Evolutionary conservation across 2,113 vertebrate genomes (phyloP), one percentile per base, ranked within the genome.

Genomic region (Rallus limicola): DNA sequence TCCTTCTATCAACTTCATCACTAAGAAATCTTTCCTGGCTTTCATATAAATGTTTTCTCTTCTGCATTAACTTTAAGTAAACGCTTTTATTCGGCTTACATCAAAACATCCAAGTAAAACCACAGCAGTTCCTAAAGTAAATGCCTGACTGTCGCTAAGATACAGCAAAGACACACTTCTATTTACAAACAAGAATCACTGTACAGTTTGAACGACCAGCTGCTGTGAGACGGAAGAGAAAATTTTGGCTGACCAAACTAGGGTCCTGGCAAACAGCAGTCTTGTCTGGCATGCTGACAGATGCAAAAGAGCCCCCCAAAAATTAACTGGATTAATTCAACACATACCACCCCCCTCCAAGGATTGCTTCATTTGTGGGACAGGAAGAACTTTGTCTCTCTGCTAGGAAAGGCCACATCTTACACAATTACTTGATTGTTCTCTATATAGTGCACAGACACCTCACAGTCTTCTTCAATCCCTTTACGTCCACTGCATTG

Each of bases 61-160:
- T 95, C 89, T 94, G 80, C 78, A 81, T 46, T 95, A 92, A 83
- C 68, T 93, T 96, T 56, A 96, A 87, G 92, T 95, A 96, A 97
- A 95, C 82, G 96, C 84, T 94, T 79, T 97, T 86, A 63, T 92
- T 96, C 82, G 76, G 84, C 72, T 88, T 94, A 95, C 50, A 91
- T 69, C 72, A 93, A 96, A 95, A 96, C 58, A 80, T 50, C 52
- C 5, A 1, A 93, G 83, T 62, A 92, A 96, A 92, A 58, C 15
- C 69, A 64, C 74, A 65, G 42, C 74, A 42, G 38, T 89, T 97
- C 76, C 40, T 67, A 92, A 94, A 96, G 92, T 87, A 95, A 96
- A 94, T 80, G 70, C 95, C 96, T 92, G 69, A 21, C 38, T 85
- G 72, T 71, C 91, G 78, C 91, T 92, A 92, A 90, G 76, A 86